Evolutionary conservation across 2,113 vertebrate species (phyloP).

Genomic region (Rhinopomastus cyanomelas): DNA sequence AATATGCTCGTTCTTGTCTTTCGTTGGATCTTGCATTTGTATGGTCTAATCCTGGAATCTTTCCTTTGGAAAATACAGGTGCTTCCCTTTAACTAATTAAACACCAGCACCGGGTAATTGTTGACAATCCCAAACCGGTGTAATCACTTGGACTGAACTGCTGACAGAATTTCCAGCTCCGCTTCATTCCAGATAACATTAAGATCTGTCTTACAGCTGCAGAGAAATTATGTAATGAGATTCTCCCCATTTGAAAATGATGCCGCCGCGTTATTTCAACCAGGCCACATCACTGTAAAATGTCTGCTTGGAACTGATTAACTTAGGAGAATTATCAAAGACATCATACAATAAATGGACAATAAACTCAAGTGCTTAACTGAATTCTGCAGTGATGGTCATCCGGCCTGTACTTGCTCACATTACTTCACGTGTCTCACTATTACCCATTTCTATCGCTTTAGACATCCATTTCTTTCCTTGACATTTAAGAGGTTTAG

Average conservation of each 20-base stretch:
- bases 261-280: not conserved
- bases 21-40: constrained; percentile 66
- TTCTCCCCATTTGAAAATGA: not conserved
- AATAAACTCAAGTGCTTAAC: not conserved
- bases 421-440: not conserved
- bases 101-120: constrained; percentile 52
- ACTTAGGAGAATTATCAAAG: constrained; percentile 10
- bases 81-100: constrained; percentile 81
- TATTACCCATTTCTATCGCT: not conserved
- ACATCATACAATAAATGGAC: not conserved
- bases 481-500: not conserved
- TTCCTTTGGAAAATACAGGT: constrained; percentile 79
- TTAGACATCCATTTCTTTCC: not conserved
- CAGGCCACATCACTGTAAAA: not conserved
- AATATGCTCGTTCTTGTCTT: constrained; percentile 72
- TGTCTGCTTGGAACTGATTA: not conserved
- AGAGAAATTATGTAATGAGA: not conserved
- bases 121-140: constrained; percentile 43
- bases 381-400: not conserved
- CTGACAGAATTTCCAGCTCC: constrained; percentile 46
- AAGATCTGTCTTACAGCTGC: constrained; percentile 22
- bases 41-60: constrained; percentile 65
- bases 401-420: not conserved
- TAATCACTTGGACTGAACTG: constrained; percentile 46
- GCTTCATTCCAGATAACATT: constrained; percentile 21